Evolutionary conservation across 2,113 vertebrate genomes (phyloP), one percentile per base, ranked within the genome.

Genomic region (Siphamia tubifer): DNA sequence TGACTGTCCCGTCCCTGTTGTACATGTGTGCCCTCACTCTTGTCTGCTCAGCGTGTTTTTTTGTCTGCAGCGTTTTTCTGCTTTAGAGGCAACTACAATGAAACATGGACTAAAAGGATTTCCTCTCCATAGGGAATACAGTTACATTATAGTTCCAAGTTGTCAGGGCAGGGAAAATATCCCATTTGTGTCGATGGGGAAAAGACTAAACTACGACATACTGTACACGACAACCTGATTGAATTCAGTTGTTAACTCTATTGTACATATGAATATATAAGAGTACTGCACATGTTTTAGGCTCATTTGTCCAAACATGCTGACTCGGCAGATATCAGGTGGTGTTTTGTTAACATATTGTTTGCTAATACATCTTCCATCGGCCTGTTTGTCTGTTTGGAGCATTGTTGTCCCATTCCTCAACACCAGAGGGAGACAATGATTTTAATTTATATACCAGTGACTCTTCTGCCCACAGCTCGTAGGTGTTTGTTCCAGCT

Each of bases 361-460:
- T 3, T 23, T 44, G 9, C 2, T 19, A 0, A 42, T 15, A 25
- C 4, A 0, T 51, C 8, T 25, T 17, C n/a, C n/a, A 5, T 16
- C 56, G 30, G 54, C 11, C 11, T 13, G 16, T 39, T 0, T 35
- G 12, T 36, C 8, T 21, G 0, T 24, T 17, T 1, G 15, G 7
- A 25, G 6, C n/a, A 9, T 7, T 79, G 71, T 62, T 63, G 51
- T 88, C 28, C 64, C 20, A 10, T 48, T 48, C 0, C 27, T 13
- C 9, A 34, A 47, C 91, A 89, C 81, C 47, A 83, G 91, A 84
- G 79, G 87, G 81, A 76, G 65, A 44, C 78, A 89, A 40, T 16
- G 38, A 20, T 24, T 61, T 48, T 17, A 21, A 21, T n/a, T 43
- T 10, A 5, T 9, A 24, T 8, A 13, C 49, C 15, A 60, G 6